These are phyloP conservation scores for Gryon sp. DNA, from an alignment of 1,140 invertebrate species.

Conservation along the genomic window DNA sequence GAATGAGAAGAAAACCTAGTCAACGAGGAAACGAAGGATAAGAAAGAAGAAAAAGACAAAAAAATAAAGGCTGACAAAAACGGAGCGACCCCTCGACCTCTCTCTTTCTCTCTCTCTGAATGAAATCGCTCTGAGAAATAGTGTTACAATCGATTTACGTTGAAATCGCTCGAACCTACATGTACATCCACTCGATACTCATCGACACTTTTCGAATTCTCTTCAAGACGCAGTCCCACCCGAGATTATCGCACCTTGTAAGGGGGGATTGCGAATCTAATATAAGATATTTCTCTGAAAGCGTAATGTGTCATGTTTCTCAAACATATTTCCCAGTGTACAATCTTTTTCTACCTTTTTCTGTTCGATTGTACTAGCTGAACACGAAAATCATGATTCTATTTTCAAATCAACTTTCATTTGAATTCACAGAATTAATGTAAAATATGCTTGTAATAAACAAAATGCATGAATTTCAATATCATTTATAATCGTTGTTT, in stretches of 20 bases:
- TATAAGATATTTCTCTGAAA: conserved; percentile 56
- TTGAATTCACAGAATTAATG: too few relatives aligned
- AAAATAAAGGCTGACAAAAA: conserved; percentile 26
- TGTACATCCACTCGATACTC: conserved; percentile 62
- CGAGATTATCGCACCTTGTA: conserved; percentile 62
- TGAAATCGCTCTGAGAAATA: conserved; percentile 67
- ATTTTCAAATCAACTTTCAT: conserved; percentile 1
- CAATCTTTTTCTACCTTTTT: conserved; percentile 36
- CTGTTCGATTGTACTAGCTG: conserved; percentile 11
- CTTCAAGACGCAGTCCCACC: conserved; percentile 47
- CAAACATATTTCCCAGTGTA: conserved; percentile 40
- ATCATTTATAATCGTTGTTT: too few relatives aligned
- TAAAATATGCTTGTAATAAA: too few relatives aligned
- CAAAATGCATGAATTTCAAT: too few relatives aligned
- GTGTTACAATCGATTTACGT: conserved; percentile 69
- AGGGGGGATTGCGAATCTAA: conserved; percentile 50
- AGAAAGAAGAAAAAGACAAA: conserved; percentile 10
- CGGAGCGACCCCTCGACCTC: conserved; percentile 54
- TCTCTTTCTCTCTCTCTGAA: too few relatives aligned
- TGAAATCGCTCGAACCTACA: conserved; percentile 61
- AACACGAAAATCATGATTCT: not conserved
- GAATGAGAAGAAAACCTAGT: conserved; percentile 51
- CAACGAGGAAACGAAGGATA: conserved; percentile 11
- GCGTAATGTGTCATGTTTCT: conserved; percentile 54
- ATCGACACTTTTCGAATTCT: conserved; percentile 62